Conservation (phyloP, 2,888 invertebrate genomes). For the Stenodema calcarata region DNA sequence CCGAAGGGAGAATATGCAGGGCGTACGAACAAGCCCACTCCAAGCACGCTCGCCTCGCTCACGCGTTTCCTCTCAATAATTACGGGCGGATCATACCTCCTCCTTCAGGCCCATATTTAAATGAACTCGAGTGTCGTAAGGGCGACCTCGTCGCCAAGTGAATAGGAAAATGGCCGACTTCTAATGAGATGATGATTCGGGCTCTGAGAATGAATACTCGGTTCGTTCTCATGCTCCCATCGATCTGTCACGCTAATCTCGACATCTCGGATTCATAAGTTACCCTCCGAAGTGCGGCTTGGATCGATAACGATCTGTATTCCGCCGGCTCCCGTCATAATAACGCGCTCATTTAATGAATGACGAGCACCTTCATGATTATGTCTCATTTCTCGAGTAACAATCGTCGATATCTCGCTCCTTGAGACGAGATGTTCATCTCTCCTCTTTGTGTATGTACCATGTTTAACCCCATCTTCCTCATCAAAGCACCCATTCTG, state of each 20-base stretch:
- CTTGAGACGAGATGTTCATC: no score
- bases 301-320: background rate
- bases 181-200: constrained; percentile 11
- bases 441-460: no score
- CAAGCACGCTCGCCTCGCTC: background rate
- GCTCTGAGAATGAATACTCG: constrained; percentile 1
- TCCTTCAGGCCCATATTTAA: background rate
- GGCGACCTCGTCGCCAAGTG: background rate
- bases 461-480: no score
- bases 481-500: no score
- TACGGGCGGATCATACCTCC: background rate
- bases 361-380: background rate
- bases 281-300: background rate
- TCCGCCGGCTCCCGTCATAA: background rate
- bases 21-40: background rate
- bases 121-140: background rate
- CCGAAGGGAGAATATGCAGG: background rate
- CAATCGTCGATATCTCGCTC: no score
- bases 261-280: background rate
- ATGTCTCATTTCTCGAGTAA: background rate
- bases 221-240: constrained; percentile 12
- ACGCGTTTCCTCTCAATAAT: background rate
- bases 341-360: background rate
- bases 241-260: background rate
- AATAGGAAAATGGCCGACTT: background rate